Conservation (phyloP, 2,888 invertebrate species). For the Uloborus plumipes region DNA sequence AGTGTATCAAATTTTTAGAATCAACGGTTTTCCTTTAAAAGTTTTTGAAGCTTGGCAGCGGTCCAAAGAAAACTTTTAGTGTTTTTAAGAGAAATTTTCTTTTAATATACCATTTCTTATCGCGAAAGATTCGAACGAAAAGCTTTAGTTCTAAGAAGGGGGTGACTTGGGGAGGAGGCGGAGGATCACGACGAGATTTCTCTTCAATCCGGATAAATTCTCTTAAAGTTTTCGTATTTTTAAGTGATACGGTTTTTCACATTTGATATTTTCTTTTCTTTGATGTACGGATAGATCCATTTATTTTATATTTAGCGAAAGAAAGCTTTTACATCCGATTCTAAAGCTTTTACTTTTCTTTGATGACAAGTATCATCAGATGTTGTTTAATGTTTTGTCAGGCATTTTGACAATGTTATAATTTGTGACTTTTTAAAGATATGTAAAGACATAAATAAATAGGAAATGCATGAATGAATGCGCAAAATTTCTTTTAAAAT, state of each 20-base stretch:
- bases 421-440: too few relatives aligned
- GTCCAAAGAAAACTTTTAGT: slow-evolving; percentile 2
- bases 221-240: slow-evolving; percentile 42
- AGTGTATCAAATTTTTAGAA: too few relatives aligned
- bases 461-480: too few relatives aligned
- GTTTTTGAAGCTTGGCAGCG: background rate
- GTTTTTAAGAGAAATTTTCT: background rate
- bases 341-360: too few relatives aligned
- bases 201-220: slow-evolving; percentile 34
- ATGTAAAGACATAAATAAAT: too few relatives aligned
- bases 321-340: too few relatives aligned
- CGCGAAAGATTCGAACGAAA: slow-evolving; percentile 1
- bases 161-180: background rate
- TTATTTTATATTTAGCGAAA: too few relatives aligned
- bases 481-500: too few relatives aligned
- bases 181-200: slow-evolving; percentile 4
- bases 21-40: too few relatives aligned
- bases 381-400: too few relatives aligned
- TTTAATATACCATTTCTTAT: slow-evolving; percentile 6
- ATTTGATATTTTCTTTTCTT: slow-evolving; percentile 4
- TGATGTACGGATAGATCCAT: background rate
- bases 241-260: slow-evolving; percentile 59
- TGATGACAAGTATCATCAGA: too few relatives aligned
- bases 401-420: too few relatives aligned
- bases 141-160: background rate